phyloP scores from a whole-genome alignment of 2,113 vertebrate species.

The Hymenochirus boettgeri region DNA sequence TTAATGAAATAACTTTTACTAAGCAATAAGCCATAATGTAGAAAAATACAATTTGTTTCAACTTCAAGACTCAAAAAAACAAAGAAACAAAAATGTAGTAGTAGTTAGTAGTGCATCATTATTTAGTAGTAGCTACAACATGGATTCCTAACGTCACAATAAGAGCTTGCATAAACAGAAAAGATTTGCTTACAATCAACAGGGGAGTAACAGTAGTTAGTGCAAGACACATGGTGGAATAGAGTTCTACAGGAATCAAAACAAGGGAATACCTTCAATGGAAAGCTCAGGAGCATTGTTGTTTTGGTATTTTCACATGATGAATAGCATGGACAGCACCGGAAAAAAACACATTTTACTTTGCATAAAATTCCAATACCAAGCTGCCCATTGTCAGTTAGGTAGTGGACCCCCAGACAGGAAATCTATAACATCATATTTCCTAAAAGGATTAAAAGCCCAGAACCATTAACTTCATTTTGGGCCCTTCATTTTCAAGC shows the following conservation, averaged over 20 bases:
- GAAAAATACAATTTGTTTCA: conserved; percentile 77
- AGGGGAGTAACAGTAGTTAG: conserved; percentile 51
- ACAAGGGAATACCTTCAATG: conserved; percentile 52
- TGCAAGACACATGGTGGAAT: conserved; percentile 43
- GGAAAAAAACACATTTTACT: conserved; percentile 85
- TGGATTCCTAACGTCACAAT: conserved; percentile 70
- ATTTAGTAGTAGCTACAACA: conserved; percentile 71
- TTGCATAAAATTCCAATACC: conserved; percentile 71
- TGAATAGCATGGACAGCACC: conserved; percentile 73
- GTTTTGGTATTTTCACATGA: conserved; percentile 60
- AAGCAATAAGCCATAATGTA: conserved; percentile 80
- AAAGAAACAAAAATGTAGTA: conserved; percentile 68
- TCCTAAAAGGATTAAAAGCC: conserved; percentile 41
- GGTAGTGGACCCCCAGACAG: conserved; percentile 49
- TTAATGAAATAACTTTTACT: conserved; percentile 81
- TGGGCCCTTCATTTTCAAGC: conserved; percentile 36
- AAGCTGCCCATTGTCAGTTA: conserved; percentile 55
- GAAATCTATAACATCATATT: conserved; percentile 37
- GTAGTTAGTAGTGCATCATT: conserved; percentile 72
- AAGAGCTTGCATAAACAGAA: conserved; percentile 70
- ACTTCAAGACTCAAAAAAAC: conserved; percentile 74
- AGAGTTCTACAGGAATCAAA: conserved; percentile 54
- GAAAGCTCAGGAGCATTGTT: conserved; percentile 55
- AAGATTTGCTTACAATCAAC: conserved; percentile 64
- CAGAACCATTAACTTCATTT: conserved; percentile 30